These are phyloP conservation scores for Achlya flavicornis DNA, from an alignment of 2,888 invertebrate species.

Conservation along the genomic window DNA sequence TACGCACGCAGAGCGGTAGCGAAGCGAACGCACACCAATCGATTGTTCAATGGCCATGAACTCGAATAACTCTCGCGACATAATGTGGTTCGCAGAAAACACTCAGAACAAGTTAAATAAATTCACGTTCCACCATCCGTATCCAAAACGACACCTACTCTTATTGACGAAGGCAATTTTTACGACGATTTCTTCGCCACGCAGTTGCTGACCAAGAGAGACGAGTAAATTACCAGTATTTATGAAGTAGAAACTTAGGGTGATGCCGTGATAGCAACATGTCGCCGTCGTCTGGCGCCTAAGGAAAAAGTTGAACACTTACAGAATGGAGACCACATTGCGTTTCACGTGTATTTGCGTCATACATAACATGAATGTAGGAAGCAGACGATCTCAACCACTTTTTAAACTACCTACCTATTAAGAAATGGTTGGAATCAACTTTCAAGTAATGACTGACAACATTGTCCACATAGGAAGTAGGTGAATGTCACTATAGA, in stretches of 20 bases:
- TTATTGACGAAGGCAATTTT: slow-evolving; percentile 24
- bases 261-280: slow-evolving; percentile 37
- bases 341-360: slow-evolving; percentile 74
- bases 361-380: slow-evolving; percentile 37
- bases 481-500: slow-evolving; percentile 23
- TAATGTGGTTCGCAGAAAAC: slow-evolving; percentile 52
- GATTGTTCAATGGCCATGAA: slow-evolving; percentile 78
- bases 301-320: slow-evolving; percentile 66
- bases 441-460: slow-evolving; percentile 46
- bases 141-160: slow-evolving; percentile 39
- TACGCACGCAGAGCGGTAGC: not conserved
- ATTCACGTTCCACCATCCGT: slow-evolving; percentile 43
- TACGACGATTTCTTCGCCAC: slow-evolving; percentile 32
- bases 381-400: slow-evolving; percentile 49
- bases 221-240: slow-evolving; percentile 57
- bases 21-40: slow-evolving; percentile 60
- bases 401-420: slow-evolving; percentile 48
- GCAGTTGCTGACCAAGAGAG: slow-evolving; percentile 13
- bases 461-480: slow-evolving; percentile 23
- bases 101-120: slow-evolving; percentile 47
- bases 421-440: slow-evolving; percentile 51
- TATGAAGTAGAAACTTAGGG: slow-evolving; percentile 66
- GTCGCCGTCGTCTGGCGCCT: slow-evolving; percentile 60
- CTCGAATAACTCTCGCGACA: slow-evolving; percentile 57
- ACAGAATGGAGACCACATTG: slow-evolving; percentile 57